A percentile compares a stretch with the other conserved stretches of the same genome.
Conservation (phyloP, 2,113 vertebrate genomes). For the Varanus salvator region DNA sequence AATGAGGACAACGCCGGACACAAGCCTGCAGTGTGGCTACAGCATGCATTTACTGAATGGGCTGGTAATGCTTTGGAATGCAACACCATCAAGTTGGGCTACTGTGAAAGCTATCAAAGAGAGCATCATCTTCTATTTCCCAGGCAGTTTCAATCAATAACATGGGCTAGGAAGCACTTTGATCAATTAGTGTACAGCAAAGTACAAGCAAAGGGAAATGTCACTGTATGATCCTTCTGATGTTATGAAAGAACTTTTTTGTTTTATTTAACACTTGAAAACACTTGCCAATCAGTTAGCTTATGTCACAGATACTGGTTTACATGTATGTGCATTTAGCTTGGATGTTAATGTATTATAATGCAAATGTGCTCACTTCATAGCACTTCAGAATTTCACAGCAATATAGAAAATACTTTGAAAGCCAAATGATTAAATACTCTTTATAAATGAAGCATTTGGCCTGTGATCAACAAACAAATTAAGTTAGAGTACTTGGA, state of each 20-base stretch:
- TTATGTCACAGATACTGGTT: neutral
- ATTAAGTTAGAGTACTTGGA: neutral
- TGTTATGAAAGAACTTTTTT: neutral
- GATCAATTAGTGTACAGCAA: neutral
- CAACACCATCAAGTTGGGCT: neutral
- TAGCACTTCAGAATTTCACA: neutral
- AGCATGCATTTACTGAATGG: neutral
- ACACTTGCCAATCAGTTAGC: neutral
- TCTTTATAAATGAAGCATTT: neutral
- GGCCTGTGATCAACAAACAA: neutral
- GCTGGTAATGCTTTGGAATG: neutral
- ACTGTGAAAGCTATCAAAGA: neutral
- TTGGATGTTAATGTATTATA: neutral
- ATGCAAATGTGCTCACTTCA: neutral
- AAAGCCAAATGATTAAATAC: neutral
- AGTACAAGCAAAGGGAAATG: slow-evolving; percentile 17
- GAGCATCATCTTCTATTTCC: neutral
- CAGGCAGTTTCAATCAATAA: slow-evolving; percentile 28
- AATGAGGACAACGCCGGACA: no score
- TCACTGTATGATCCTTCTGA: neutral
- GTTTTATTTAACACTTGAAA: neutral
- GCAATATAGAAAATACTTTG: neutral
- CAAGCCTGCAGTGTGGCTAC: neutral
- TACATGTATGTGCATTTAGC: neutral
- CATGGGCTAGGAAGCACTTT: slow-evolving; percentile 25